These are phyloP conservation scores for Indicator indicator DNA, from an alignment of 2,113 vertebrate species.

Conservation along the genomic window DNA sequence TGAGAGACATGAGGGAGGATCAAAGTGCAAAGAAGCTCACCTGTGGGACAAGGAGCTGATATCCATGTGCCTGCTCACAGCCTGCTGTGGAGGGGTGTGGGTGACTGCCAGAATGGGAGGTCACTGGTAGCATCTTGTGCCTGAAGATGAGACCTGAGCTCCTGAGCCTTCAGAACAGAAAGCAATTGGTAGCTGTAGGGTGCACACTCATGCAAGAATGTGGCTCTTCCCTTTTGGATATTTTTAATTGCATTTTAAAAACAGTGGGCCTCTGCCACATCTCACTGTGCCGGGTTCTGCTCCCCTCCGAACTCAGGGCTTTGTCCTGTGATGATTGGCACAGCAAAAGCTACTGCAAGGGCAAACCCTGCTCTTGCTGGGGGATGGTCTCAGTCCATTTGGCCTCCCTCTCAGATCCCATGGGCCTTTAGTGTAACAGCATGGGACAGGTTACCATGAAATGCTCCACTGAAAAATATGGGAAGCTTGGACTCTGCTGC, in stretches of 20 bases:
- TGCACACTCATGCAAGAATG: too few species aligned
- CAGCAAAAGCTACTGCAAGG: too few species aligned
- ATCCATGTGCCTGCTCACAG: not conserved
- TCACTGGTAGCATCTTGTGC: not conserved
- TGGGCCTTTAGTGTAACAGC: too few species aligned
- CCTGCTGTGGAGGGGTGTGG: not conserved
- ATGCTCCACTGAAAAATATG: not conserved
- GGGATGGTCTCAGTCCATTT: too few species aligned
- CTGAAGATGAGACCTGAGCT: not conserved
- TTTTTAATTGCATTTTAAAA: not conserved
- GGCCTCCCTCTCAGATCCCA: too few species aligned
- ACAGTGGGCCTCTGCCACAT: not conserved
- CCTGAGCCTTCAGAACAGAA: not conserved
- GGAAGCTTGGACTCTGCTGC: not conserved
- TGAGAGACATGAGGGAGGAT: not conserved
- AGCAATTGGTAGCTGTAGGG: not conserved
- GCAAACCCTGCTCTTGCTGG: too few species aligned
- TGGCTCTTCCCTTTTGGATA: not conserved
- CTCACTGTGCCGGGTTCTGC: not conserved
- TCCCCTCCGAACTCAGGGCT: not conserved
- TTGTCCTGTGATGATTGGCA: not conserved
- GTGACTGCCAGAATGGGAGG: fast-evolving
- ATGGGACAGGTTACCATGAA: not conserved
- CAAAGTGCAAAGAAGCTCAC: not conserved
- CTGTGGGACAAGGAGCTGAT: not conserved